Percentiles rank a stretch among this genome's conserved stretches.
These are phyloP conservation scores for Zootoca vivipara DNA, from an alignment of 2,113 vertebrate genomes.

Conservation along the genomic window DNA sequence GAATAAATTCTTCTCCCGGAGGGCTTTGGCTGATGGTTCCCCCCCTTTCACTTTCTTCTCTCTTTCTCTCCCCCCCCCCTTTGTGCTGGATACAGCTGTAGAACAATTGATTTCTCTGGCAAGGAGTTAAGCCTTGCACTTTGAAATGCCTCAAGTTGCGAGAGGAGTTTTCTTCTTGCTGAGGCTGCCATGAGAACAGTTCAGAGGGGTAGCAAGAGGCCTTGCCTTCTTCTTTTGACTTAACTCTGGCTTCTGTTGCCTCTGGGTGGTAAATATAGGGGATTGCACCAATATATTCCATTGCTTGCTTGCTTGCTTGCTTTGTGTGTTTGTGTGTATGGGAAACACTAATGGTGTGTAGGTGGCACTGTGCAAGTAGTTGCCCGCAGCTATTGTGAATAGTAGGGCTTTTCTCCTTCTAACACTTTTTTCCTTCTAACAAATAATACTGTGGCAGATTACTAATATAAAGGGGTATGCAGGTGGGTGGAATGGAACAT, in stretches of 20 bases:
- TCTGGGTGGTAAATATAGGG: background rate
- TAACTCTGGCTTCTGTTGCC: background rate
- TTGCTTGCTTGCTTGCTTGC: background rate
- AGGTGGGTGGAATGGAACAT: too few relatives aligned
- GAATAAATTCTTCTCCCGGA: background rate
- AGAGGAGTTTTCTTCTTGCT: background rate
- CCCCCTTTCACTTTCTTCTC: background rate
- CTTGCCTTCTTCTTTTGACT: background rate
- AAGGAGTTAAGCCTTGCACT: background rate
- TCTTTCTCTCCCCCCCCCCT: fast-evolving
- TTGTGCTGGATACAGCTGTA: background rate
- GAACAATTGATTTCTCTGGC: background rate
- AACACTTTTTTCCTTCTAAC: background rate
- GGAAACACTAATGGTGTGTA: background rate
- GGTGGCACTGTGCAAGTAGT: background rate
- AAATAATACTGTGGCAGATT: too few relatives aligned
- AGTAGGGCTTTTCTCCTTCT: background rate
- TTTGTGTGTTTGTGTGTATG: background rate
- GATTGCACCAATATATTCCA: background rate
- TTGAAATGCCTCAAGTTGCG: background rate
- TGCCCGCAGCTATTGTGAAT: background rate
- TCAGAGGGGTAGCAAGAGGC: background rate
- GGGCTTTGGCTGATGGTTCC: slow-evolving; percentile 12
- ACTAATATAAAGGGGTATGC: background rate
- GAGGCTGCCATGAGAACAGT: background rate